phyloP scores from a whole-genome alignment of 2,113 vertebrate genomes.

The Dendrocopos noguchii region DNA sequence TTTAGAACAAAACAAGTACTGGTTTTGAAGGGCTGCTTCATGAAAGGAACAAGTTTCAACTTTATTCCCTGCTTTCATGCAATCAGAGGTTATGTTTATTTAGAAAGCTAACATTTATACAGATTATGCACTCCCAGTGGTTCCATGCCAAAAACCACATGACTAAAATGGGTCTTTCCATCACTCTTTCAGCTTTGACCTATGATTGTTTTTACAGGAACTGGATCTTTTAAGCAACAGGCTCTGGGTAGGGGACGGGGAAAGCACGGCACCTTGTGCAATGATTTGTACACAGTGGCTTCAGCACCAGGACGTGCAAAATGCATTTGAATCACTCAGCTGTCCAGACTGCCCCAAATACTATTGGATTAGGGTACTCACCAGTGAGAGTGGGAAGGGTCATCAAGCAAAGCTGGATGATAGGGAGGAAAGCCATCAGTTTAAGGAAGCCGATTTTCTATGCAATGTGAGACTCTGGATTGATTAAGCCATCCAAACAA shows the following conservation, averaged over 20 bases:
- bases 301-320: constrained; percentile 40
- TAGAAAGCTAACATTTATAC: constrained; percentile 74
- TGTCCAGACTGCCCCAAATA: not conserved
- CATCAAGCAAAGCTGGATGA: not conserved
- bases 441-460: not conserved
- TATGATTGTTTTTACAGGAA: constrained; percentile 76
- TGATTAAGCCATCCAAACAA: not conserved
- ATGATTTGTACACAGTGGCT: constrained; percentile 63
- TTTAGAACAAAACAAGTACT: constrained; percentile 33
- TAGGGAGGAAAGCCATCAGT: not conserved
- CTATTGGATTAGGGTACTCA: constrained; percentile 19
- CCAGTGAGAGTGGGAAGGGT: constrained; percentile 1
- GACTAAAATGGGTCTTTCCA: constrained; percentile 67
- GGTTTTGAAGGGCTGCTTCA: constrained; percentile 35
- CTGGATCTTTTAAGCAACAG: constrained; percentile 67
- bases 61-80: constrained; percentile 47
- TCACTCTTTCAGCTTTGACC: constrained; percentile 59
- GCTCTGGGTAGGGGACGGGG: constrained; percentile 37
- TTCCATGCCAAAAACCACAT: constrained; percentile 73
- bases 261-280: constrained; percentile 51
- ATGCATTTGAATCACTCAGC: not conserved
- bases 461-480: not conserved
- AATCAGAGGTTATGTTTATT: constrained; percentile 72
- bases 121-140: constrained; percentile 57
- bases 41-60: constrained; percentile 52